phyloP scores from a whole-genome alignment of 2,888 invertebrate species.

The Caenorhabditis sp. region DNA sequence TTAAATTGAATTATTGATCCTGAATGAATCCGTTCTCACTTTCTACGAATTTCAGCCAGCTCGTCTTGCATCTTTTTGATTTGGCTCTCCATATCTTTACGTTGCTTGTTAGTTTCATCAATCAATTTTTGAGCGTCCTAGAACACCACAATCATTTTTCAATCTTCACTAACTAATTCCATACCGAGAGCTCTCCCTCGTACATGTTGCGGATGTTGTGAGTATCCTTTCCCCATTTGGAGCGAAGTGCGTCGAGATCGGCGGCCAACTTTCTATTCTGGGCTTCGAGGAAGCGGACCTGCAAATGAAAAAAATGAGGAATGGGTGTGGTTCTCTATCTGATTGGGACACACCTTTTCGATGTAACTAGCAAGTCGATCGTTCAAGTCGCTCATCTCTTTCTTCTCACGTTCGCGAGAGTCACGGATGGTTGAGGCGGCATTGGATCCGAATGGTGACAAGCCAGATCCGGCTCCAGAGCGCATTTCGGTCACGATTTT shows the following conservation, averaged over 20 bases:
- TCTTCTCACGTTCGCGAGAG: constrained; percentile 84
- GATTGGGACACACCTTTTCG: constrained; percentile 84
- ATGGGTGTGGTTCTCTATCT: constrained; percentile 39
- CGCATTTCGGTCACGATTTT: constrained; percentile 82
- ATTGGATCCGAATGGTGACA: constrained; percentile 75
- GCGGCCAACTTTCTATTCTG: constrained; percentile 83
- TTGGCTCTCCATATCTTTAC: constrained; percentile 74
- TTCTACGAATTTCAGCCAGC: constrained; percentile 74
- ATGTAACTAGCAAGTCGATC: constrained; percentile 86
- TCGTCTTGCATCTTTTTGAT: constrained; percentile 77
- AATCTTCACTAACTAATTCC: not conserved
- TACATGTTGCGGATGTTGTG: constrained; percentile 78
- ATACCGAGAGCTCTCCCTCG: constrained; percentile 72
- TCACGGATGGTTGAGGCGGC: constrained; percentile 84
- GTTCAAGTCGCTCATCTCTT: constrained; percentile 85
- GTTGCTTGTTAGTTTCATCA: constrained; percentile 76
- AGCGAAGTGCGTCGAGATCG: constrained; percentile 82
- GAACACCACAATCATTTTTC: not conserved
- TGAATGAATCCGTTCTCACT: constrained; percentile 51
- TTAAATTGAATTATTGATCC: no score
- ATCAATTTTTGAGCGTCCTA: constrained; percentile 76
- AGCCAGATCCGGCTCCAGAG: constrained; percentile 65
- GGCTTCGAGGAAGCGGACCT: constrained; percentile 84
- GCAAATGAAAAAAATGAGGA: not conserved
- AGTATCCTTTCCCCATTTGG: constrained; percentile 83